Base-by-base conservation (phyloP, 1,140 invertebrate species). In the Achatina immaculata region DNA sequence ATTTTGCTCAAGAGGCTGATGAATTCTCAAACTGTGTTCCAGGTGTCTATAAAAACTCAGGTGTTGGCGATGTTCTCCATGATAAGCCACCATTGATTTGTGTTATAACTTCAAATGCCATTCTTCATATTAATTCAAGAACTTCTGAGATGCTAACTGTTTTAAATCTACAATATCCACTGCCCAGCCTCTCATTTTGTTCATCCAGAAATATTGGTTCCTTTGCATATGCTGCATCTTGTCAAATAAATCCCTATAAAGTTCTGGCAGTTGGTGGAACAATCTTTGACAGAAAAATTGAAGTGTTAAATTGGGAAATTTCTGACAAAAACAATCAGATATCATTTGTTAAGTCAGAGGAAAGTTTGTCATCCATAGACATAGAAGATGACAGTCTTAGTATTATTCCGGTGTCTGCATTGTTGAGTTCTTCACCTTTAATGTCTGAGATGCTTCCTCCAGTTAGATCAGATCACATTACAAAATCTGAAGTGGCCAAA, bases 181-280 rank as follows among this genome's bases (percentile, higher is more conserved):
- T 81, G 82, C 85, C 84, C 65, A 48, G 21, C 31, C 77, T 28
- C 34, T 28, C 58, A 75, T 77, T 80, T 48, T 48, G n/a, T 66
- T 62, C n/a, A 42, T 58, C 38, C 31, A 66, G 78, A 51, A 80
- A 43, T 24, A 77, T 88, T 14, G 83, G 85, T 71, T 76, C 83
- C 21, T 81, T 87, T 34, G 85, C 85, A 3, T 82, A 82, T 77
- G 80, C 85, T 21, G 82, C 78, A 45, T 81, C 85, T 65, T 73
- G 80, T 34, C 86, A 86, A 68, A 75, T 65, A 16, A 74, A 83
- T 40, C 28, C 58, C 34, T n/a, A 68, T 36, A 58, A 83, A 75
- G 82, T 88, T 24, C 85, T 86, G 80, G 86, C 86, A 76, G 84
- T 90, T 24, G 75, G 88, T n/a, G 89, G 89, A 19, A 88, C 87